These are phyloP conservation scores for Meandrina meandrites DNA, from an alignment of 92 coral and sea anemone genomes.

Conservation along the genomic window DNA sequence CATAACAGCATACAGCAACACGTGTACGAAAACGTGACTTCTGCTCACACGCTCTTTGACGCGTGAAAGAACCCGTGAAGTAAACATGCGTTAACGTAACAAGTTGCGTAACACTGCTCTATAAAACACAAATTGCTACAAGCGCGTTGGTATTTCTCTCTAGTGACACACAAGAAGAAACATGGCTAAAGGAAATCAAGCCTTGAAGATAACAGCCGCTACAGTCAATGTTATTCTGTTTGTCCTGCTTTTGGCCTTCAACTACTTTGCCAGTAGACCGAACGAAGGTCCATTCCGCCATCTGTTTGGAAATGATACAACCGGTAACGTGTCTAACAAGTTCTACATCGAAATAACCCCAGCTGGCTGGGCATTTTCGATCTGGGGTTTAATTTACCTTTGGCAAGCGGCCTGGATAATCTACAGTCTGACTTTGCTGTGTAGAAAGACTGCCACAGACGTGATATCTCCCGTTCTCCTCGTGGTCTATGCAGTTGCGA, in stretches of 20 bases:
- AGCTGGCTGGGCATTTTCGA: slow-evolving; percentile 92
- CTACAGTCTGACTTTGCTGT: slow-evolving; percentile 74
- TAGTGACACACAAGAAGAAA: background rate
- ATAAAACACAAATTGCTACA: background rate
- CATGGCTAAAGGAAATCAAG: slow-evolving; percentile 15
- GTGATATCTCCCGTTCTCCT: slow-evolving; percentile 62
- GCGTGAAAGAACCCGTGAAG: background rate
- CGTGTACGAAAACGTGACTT: background rate
- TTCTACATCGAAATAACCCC: slow-evolving; percentile 84
- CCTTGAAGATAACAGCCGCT: slow-evolving; percentile 8
- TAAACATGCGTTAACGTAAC: background rate
- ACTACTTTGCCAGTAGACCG: slow-evolving; percentile 42
- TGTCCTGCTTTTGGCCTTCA: slow-evolving; percentile 33
- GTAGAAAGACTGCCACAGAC: slow-evolving; percentile 53
- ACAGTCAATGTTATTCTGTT: slow-evolving; percentile 21
- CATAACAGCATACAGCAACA: background rate
- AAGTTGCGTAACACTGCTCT: background rate
- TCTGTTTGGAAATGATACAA: slow-evolving; percentile 55
- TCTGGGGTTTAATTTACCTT: slow-evolving; percentile 90
- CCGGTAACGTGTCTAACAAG: slow-evolving; percentile 67
- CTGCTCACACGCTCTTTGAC: background rate
- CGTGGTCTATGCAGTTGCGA: slow-evolving; percentile 51
- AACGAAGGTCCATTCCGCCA: slow-evolving; percentile 49
- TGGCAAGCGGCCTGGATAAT: slow-evolving; percentile 78
- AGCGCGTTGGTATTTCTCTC: fast-evolving